A percentile compares a stretch with the other conserved stretches of the same genome.
These are phyloP conservation scores for Gadus chalcogrammus DNA, from an alignment of 2,113 vertebrate genomes.

Conservation along the genomic window DNA sequence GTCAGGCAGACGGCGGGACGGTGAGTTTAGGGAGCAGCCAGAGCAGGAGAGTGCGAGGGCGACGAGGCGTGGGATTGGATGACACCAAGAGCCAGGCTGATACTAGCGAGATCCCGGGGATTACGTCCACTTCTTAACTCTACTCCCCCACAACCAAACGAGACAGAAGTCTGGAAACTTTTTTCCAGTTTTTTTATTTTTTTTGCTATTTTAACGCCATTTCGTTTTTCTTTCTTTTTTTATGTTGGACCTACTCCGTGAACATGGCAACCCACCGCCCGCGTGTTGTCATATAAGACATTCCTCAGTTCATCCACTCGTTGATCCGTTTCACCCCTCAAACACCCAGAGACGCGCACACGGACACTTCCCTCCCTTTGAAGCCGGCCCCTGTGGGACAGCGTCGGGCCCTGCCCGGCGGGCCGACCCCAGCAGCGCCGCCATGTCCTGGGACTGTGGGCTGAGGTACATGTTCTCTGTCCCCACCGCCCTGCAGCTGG, in stretches of 20 bases:
- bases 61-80: too few relatives aligned
- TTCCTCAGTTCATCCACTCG: too few relatives aligned
- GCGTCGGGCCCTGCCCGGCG: too few relatives aligned
- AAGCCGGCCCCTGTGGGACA: not conserved
- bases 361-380: conserved; percentile 6
- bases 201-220: too few relatives aligned
- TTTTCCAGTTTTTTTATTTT: too few relatives aligned
- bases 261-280: too few relatives aligned
- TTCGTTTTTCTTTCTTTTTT: not conserved
- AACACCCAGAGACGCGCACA: not conserved
- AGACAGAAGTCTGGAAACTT: too few relatives aligned
- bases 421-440: not conserved
- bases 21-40: conserved; percentile 22
- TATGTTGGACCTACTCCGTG: not conserved
- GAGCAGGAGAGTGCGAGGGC: conserved; percentile 29
- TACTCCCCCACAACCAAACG: too few relatives aligned
- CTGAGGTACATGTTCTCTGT: conserved; percentile 91
- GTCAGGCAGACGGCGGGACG: conserved; percentile 34
- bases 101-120: conserved; percentile 8
- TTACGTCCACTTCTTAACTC: not conserved
- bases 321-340: too few relatives aligned
- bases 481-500: conserved; percentile 89
- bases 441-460: conserved; percentile 95
- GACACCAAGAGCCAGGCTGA: conserved; percentile 21
- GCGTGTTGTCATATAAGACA: too few relatives aligned